phyloP scores from a whole-genome alignment of 2,888 invertebrate species.

The Podabrus alpinus region DNA sequence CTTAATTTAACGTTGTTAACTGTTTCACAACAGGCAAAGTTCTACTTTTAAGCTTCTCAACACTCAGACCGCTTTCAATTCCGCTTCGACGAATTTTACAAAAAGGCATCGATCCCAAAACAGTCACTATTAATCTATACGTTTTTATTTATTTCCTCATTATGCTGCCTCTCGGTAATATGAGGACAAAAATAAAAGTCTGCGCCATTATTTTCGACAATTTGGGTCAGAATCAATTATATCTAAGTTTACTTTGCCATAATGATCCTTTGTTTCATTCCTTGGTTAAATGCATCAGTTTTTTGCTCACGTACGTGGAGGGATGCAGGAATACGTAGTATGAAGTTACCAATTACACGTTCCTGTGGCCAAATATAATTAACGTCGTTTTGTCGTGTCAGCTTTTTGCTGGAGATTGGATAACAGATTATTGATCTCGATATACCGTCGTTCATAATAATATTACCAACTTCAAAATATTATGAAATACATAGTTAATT shows the following conservation, averaged over 20 bases:
- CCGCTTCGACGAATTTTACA: conserved; percentile 13
- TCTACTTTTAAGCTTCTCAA: conserved; percentile 19
- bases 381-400: conserved; percentile 36
- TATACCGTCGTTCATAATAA: conserved; percentile 2
- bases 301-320: conserved; percentile 35
- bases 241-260: conserved; percentile 7
- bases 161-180: neutral
- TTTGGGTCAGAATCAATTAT: conserved; percentile 18
- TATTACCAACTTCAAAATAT: neutral
- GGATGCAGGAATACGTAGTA: conserved; percentile 29
- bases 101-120: conserved; percentile 16
- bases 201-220: neutral
- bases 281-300: conserved; percentile 26
- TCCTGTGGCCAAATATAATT: conserved; percentile 38
- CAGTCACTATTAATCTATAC: neutral
- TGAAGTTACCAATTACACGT: conserved; percentile 40
- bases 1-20: conserved; percentile 53
- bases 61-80: conserved; percentile 6
- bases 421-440: conserved; percentile 9
- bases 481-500: neutral
- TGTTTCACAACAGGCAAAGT: conserved; percentile 36
- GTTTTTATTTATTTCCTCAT: neutral
- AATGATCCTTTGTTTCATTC: conserved; percentile 12
- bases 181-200: neutral
- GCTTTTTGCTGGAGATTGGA: conserved; percentile 26